Conservation (phyloP, 2,888 invertebrate genomes). For the Gymnoscelis rufifasciata region DNA sequence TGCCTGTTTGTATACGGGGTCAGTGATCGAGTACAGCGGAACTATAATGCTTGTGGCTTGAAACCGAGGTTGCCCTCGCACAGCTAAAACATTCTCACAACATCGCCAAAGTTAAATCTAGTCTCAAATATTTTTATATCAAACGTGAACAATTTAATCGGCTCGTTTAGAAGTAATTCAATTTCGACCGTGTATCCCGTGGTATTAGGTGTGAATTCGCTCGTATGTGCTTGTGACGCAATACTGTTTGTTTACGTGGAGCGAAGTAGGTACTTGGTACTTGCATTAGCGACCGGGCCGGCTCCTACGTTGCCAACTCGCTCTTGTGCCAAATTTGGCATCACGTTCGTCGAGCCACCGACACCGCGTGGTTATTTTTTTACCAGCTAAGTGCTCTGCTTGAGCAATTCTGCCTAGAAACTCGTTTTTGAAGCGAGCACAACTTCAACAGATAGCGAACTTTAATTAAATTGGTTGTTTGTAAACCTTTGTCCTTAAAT, state of each 20-base stretch:
- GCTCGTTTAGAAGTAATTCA: slow-evolving; percentile 23
- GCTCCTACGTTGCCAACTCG: slow-evolving; percentile 62
- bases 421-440: slow-evolving; percentile 35
- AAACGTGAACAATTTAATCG: slow-evolving; percentile 54
- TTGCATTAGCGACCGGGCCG: slow-evolving; percentile 40
- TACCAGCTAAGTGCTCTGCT: slow-evolving; percentile 33
- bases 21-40: slow-evolving; percentile 26
- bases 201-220: slow-evolving; percentile 45
- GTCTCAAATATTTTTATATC: slow-evolving; percentile 42
- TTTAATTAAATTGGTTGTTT: slow-evolving; percentile 18
- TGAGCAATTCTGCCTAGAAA: slow-evolving; percentile 29
- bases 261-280: slow-evolving; percentile 53
- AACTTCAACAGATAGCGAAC: slow-evolving; percentile 28
- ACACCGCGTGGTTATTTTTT: slow-evolving; percentile 46
- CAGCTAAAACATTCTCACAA: slow-evolving; percentile 22
- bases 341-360: slow-evolving; percentile 42
- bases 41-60: slow-evolving; percentile 19
- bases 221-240: slow-evolving; percentile 54
- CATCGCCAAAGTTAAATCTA: slow-evolving; percentile 33
- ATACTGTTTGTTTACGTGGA: slow-evolving; percentile 68
- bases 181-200: slow-evolving; percentile 33
- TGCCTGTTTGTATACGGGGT: slow-evolving; percentile 23
- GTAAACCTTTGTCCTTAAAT: slow-evolving; percentile 25
- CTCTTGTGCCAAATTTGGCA: slow-evolving; percentile 67
- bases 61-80: slow-evolving; percentile 22